Evolutionary conservation across 2,113 vertebrate species (phyloP), one percentile per base, ranked within the genome.

Genomic region (Petaurus breviceps): DNA sequence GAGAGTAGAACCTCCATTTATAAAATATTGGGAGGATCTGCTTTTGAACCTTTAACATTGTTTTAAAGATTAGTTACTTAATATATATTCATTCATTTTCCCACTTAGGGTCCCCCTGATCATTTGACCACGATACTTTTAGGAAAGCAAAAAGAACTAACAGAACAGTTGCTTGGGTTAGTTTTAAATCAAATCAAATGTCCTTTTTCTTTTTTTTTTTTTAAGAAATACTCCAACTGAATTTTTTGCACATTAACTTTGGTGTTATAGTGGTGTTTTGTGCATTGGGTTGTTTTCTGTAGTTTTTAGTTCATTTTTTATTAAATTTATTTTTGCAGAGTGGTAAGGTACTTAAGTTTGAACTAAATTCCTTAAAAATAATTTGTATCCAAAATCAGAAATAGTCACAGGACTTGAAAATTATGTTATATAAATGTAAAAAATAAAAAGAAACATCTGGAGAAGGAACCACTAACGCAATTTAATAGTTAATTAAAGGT

Each of bases 241-340:
- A 23, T 43, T 16, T 84, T 43, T 43, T n/a, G 68, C n/a, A 84
- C n/a, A n/a, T 22, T 84, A 23, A 84, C 37, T 43, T 77, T 84
- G 43, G n/a, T 84, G 68, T 37, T 43, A 43, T 43, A 2, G 6
- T 84, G n/a, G 2, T 22, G 22, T 84, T 43, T 77, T n/a, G 14
- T n/a, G 16, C 61, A 77, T n/a, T 77, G 61, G 61, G 61, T 19
- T 43, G 19, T n/a, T 43, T 84, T 84, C 68, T 22, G 14, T 84
- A 6, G n/a, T 55, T 89, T 89, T 57, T 9, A 37, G 51, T 49
- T 92, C 90, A 51, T 90, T 92, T 93, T 90, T 51, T 51, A 26
- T 57, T 90, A 3, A 51, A 49, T 97, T 94, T 55, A 8, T 37
- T 90, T 96, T 51, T 28, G 55, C 37, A 93, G 92, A 55, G 31